These are phyloP conservation scores for Neotoma lepida DNA, from an alignment of 2,113 vertebrate genomes.

Conservation along the genomic window DNA sequence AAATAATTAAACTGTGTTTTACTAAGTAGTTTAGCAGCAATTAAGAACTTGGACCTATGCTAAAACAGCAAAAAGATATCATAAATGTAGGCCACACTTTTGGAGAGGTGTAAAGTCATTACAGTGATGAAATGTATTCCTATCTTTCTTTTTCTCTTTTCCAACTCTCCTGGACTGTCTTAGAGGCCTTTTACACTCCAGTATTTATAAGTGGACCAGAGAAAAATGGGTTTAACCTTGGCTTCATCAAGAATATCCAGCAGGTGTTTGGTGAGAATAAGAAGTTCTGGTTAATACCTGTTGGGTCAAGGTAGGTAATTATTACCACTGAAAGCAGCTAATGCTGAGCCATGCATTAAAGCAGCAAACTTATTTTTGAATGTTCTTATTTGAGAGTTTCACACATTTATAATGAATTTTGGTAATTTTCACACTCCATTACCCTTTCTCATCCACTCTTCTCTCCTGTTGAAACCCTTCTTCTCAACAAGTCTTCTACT, in stretches of 20 bases:
- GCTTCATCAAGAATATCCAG: conserved; percentile 91
- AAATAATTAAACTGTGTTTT: conserved; percentile 39
- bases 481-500: neutral
- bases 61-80: conserved; percentile 6
- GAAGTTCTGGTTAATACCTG: conserved; percentile 94
- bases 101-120: conserved; percentile 39
- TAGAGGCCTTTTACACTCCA: conserved; percentile 97
- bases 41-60: neutral
- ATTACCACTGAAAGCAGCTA: conserved; percentile 40
- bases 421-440: neutral
- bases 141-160: conserved; percentile 57
- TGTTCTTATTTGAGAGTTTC: neutral
- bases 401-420: neutral
- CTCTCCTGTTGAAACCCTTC: neutral
- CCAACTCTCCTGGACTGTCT: conserved; percentile 33
- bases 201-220: conserved; percentile 94
- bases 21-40: conserved; percentile 41
- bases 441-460: neutral
- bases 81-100: conserved; percentile 16
- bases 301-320: conserved; percentile 91
- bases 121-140: conserved; percentile 36
- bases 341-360: neutral
- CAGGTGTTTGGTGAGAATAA: conserved; percentile 96
- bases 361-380: neutral
- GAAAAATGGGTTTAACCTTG: conserved; percentile 95